Percentiles rank a stretch among this genome's conserved stretches.
These are phyloP conservation scores for Leptopilina syphax DNA, from an alignment of 2,888 invertebrate species.

Conservation along the genomic window DNA sequence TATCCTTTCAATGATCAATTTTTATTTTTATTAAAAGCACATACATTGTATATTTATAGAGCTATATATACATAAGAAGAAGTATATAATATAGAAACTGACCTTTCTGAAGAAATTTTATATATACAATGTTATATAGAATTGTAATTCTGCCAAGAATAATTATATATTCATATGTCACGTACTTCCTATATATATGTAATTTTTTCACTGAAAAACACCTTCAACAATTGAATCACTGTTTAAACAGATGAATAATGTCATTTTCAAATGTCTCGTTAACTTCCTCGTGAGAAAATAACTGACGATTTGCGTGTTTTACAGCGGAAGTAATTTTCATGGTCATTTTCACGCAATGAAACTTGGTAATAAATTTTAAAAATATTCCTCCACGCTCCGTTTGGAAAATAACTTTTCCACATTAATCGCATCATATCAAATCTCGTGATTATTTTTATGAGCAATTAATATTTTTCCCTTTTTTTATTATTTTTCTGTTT, in stretches of 20 bases:
- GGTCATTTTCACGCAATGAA: slow-evolving; percentile 15
- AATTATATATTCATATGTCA: slow-evolving; percentile 24
- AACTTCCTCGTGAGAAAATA: slow-evolving; percentile 38
- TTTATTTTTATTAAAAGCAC: background rate
- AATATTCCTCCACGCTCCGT: background rate
- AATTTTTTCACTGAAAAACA: background rate
- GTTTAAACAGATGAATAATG: slow-evolving; percentile 33
- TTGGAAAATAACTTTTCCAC: background rate
- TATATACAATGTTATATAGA: background rate
- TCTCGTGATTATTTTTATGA: background rate
- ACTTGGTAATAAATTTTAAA: slow-evolving; percentile 5
- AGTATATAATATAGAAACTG: background rate
- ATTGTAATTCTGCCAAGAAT: slow-evolving; percentile 12
- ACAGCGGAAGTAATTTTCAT: slow-evolving; percentile 27
- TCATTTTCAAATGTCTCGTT: slow-evolving; percentile 29
- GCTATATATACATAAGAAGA: background rate
- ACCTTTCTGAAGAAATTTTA: background rate
- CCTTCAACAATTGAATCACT: slow-evolving; percentile 35
- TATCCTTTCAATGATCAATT: background rate
- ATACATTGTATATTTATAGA: too few species aligned
- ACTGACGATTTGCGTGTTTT: slow-evolving; percentile 2
- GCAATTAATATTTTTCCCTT: background rate
- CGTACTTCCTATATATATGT: background rate
- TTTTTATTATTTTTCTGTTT: background rate
- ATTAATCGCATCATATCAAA: background rate